Evolutionary conservation across 2,888 invertebrate species (phyloP).

Genomic region (Neoitamus cyanurus): DNA sequence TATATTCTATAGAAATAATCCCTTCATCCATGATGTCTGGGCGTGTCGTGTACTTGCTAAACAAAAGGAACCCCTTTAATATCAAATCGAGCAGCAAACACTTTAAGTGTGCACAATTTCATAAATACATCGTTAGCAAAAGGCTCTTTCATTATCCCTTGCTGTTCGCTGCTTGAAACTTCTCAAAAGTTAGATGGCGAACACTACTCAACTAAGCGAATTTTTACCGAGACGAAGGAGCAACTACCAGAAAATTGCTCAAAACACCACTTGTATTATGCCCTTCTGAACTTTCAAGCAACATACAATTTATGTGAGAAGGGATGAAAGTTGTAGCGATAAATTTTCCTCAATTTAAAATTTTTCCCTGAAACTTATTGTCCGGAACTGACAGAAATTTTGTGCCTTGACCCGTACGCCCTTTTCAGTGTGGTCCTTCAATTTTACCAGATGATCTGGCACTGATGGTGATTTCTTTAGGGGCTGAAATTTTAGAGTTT

Average conservation of each 20-base stretch:
- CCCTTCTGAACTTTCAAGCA: not conserved
- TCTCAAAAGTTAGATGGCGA: not conserved
- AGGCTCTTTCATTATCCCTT: not conserved
- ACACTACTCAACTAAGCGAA: not conserved
- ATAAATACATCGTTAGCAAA: not conserved
- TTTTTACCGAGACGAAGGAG: not conserved
- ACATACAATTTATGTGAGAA: not conserved
- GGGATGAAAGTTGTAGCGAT: not conserved
- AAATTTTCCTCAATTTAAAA: constrained; percentile 11
- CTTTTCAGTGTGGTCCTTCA: not conserved
- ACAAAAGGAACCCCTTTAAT: not conserved
- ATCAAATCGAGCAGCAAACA: not conserved
- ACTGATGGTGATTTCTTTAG: not conserved
- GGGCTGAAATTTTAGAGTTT: too few relatives aligned
- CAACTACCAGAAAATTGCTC: not conserved
- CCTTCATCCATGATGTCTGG: not conserved
- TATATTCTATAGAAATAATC: too few relatives aligned
- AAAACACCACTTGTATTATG: constrained; percentile 1
- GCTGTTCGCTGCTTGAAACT: not conserved
- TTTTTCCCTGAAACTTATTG: not conserved
- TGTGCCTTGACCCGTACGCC: not conserved
- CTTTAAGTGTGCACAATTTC: not conserved
- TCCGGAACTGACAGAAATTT: not conserved
- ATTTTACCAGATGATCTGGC: not conserved
- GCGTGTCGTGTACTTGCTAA: not conserved